Evolutionary conservation across 2,888 invertebrate species (phyloP).

Genomic region (Pecten maximus): DNA sequence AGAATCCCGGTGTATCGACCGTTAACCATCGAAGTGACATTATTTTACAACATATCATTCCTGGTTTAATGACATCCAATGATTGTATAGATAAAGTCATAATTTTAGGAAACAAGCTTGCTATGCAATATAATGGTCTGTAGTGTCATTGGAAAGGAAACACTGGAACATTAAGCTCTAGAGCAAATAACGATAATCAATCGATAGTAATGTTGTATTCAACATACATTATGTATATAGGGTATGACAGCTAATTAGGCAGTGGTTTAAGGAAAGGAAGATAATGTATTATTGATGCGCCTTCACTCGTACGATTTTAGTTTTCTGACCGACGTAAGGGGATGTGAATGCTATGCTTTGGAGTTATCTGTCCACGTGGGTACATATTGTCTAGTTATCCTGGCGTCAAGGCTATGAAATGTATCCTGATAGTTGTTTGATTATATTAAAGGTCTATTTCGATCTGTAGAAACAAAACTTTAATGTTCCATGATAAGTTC

Average conservation of each 20-base stretch:
- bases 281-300: neutral
- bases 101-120: neutral
- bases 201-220: neutral
- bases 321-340: neutral
- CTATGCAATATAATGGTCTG: neutral
- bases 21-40: neutral
- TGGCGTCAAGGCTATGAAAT: neutral
- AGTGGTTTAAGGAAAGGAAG: neutral
- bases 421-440: neutral
- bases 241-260: neutral
- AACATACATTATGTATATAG: neutral
- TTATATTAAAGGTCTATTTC: conserved; percentile 13
- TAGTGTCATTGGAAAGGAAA: neutral
- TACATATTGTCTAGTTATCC: neutral
- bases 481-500: neutral
- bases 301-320: neutral
- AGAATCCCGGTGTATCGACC: neutral
- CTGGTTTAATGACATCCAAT: neutral
- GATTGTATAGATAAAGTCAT: neutral
- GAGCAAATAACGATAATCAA: neutral
- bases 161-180: neutral
- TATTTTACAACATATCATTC: neutral
- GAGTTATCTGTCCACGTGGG: neutral
- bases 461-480: neutral
- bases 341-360: neutral